Percentiles rank a stretch among this genome's conserved stretches.
These are phyloP conservation scores for Prionace glauca DNA, from an alignment of 2,797 vertebrate species.

Conservation along the genomic window DNA sequence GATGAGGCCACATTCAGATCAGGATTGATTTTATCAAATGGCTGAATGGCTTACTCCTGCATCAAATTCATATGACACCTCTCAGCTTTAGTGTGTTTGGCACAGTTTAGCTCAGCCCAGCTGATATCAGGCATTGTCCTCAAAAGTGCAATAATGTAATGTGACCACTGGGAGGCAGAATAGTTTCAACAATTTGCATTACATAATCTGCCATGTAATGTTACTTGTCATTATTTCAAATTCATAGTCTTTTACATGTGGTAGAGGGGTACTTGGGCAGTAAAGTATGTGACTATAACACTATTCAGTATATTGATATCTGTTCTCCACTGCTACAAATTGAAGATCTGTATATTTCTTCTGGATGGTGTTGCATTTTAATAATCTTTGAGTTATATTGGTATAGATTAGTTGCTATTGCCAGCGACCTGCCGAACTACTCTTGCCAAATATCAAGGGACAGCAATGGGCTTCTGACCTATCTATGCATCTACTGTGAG, in stretches of 20 bases:
- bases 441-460: not conserved
- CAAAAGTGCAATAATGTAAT: not conserved
- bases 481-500: not conserved
- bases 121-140: not conserved
- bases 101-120: not conserved
- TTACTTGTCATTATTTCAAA: not conserved
- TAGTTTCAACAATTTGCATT: not conserved
- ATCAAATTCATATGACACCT: too few species aligned
- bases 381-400: not conserved
- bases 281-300: not conserved
- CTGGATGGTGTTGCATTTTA: not conserved
- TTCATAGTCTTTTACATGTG: not conserved
- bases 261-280: not conserved
- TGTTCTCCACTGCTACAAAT: not conserved
- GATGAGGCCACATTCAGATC: too few species aligned
- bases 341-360: not conserved
- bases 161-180: not conserved
- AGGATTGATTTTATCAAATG: too few species aligned
- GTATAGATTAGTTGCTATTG: not conserved
- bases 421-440: not conserved
- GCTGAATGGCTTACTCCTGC: too few species aligned
- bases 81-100: not conserved
- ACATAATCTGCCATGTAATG: not conserved
- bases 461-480: not conserved
- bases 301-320: not conserved